These are phyloP conservation scores for Bos javanicus DNA, from an alignment of 2,113 vertebrate species.

Conservation along the genomic window DNA sequence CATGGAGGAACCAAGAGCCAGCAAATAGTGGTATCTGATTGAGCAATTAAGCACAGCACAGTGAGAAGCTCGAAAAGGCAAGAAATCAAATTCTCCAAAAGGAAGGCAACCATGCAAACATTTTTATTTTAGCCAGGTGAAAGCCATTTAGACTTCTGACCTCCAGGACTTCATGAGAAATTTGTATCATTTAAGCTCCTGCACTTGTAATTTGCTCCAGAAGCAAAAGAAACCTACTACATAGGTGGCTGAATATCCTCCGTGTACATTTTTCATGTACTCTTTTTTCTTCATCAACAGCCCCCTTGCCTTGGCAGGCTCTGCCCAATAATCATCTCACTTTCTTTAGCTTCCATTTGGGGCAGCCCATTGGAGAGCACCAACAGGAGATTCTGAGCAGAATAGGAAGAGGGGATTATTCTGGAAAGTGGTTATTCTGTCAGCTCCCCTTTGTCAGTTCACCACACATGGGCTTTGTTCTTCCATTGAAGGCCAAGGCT, in stretches of 20 bases:
- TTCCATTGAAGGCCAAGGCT: background rate
- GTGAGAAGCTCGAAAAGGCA: background rate
- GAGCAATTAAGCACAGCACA: background rate
- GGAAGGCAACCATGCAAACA: background rate
- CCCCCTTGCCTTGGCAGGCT: background rate
- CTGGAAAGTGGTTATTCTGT: too few relatives aligned
- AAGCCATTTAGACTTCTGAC: background rate
- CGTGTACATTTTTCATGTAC: background rate
- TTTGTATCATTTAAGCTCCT: background rate
- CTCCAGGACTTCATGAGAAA: background rate
- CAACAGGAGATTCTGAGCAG: too few relatives aligned
- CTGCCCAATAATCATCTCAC: too few relatives aligned
- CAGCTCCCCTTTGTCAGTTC: too few relatives aligned
- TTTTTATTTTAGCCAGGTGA: background rate
- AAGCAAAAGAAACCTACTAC: background rate
- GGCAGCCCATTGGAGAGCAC: background rate
- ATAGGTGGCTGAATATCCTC: too few relatives aligned
- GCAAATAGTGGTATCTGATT: too few relatives aligned
- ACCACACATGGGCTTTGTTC: background rate
- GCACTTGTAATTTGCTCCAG: background rate
- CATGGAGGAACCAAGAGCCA: background rate
- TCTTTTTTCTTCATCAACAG: background rate
- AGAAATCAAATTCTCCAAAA: background rate
- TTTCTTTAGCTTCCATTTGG: background rate
- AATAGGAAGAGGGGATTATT: background rate